Conservation (phyloP, 1,140 invertebrate species). For the Gryon sp. region DNA sequence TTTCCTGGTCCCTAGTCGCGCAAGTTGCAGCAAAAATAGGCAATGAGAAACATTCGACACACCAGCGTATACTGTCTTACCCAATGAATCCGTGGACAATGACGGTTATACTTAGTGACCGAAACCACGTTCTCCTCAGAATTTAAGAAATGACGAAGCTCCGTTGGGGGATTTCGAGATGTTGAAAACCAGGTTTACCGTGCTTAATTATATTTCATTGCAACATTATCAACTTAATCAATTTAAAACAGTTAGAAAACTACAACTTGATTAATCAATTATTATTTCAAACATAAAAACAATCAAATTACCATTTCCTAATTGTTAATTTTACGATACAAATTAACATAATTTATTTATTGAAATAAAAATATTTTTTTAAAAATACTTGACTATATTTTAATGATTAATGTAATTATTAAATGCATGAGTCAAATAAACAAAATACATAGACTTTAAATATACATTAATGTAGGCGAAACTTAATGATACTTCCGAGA, state of each 20-base stretch:
- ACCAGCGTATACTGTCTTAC: constrained; percentile 58
- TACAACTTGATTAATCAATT: too few relatives aligned
- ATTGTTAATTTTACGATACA: neutral
- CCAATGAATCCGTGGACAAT: constrained; percentile 59
- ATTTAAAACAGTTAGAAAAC: constrained; percentile 8
- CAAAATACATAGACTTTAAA: neutral
- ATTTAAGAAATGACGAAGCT: constrained; percentile 51
- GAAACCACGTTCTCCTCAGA: constrained; percentile 49
- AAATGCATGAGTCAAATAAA: neutral
- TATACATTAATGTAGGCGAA: constrained; percentile 4
- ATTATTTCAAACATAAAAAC: too few relatives aligned
- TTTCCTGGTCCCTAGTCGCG: constrained; percentile 67
- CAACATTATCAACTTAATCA: constrained; percentile 20
- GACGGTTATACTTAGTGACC: constrained; percentile 45
- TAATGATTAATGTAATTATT: neutral
- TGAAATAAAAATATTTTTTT: neutral
- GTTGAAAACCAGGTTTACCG: constrained; percentile 45
- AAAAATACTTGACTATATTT: neutral
- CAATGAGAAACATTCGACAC: constrained; percentile 72
- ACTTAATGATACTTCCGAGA: constrained; percentile 21
- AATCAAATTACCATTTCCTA: neutral
- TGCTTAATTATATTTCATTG: constrained; percentile 40
- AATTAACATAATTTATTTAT: neutral
- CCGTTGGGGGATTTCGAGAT: constrained; percentile 33
- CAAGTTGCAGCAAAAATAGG: constrained; percentile 70